Evolutionary conservation across 2,888 invertebrate species (phyloP).

Genomic region (Nysson spinosus): DNA sequence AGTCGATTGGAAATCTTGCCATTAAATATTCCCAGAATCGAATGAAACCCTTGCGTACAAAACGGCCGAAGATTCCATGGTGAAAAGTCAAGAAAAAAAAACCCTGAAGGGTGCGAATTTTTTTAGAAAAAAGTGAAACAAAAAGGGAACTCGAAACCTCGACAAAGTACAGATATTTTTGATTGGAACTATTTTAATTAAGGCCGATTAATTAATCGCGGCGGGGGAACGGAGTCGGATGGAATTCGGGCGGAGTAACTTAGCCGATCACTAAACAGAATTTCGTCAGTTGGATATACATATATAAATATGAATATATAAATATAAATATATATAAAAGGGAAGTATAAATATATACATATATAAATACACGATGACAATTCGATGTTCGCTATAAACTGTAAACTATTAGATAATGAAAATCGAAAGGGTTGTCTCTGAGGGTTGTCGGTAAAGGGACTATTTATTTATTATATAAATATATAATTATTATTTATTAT

Average conservation of each 20-base stretch:
- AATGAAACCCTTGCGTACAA: too few relatives aligned
- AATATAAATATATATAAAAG: constrained; percentile 41
- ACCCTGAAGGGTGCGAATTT: constrained; percentile 31
- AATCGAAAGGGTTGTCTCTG: background rate
- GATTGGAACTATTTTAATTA: constrained; percentile 68
- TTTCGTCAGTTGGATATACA: constrained; percentile 44
- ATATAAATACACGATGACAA: constrained; percentile 54
- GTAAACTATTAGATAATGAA: constrained; percentile 65
- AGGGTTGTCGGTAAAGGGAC: constrained; percentile 3
- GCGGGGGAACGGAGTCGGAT: constrained; percentile 17
- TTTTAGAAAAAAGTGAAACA: constrained; percentile 17
- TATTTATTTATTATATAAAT: background rate
- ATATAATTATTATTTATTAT: background rate
- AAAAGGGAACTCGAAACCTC: constrained; percentile 46
- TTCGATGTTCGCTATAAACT: constrained; percentile 67
- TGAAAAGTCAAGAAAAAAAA: background rate
- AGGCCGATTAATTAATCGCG: constrained; percentile 27
- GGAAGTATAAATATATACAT: constrained; percentile 38
- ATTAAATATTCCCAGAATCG: too few relatives aligned
- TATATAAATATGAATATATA: constrained; percentile 24
- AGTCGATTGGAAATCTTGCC: too few relatives aligned
- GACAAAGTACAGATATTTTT: constrained; percentile 70
- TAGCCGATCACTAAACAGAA: constrained; percentile 49
- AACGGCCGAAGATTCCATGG: too few relatives aligned
- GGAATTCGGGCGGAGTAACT: constrained; percentile 19